Conservation (phyloP, 2,113 vertebrate species). For the Neodontobutis hainanensis region DNA sequence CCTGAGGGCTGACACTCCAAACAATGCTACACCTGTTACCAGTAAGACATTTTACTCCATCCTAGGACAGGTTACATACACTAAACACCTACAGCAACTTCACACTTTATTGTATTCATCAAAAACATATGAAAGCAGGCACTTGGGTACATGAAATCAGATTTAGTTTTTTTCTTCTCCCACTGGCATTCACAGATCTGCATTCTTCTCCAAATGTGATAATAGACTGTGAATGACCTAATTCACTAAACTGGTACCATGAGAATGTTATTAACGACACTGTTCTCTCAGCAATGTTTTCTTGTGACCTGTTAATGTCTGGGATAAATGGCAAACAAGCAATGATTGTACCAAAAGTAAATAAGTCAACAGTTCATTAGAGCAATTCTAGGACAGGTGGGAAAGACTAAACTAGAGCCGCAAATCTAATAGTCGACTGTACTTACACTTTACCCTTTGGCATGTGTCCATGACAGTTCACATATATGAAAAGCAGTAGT, state of each 20-base stretch:
- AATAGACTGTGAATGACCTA: constrained; percentile 53
- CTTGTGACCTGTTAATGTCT: constrained; percentile 26
- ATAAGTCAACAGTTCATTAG: background rate
- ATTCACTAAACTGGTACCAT: constrained; percentile 66
- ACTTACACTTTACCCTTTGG: background rate
- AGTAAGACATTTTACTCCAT: constrained; percentile 85
- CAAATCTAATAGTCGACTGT: background rate
- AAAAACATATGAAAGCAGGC: background rate
- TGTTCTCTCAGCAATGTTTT: constrained; percentile 16
- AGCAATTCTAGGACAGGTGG: constrained; percentile 20
- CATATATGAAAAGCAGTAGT: background rate
- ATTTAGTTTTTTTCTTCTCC: constrained; percentile 9
- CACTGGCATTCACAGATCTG: constrained; percentile 25
- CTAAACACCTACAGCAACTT: background rate
- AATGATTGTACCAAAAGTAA: background rate
- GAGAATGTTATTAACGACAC: constrained; percentile 52
- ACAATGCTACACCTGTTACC: constrained; percentile 94
- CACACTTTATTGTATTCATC: background rate
- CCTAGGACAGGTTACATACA: background rate
- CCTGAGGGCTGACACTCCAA: constrained; percentile 96
- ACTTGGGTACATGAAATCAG: background rate
- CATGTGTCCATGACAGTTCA: background rate
- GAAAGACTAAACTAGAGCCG: constrained; percentile 1
- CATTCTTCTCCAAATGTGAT: constrained; percentile 64
- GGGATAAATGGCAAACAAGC: constrained; percentile 8